Base-by-base conservation (phyloP, 1,140 invertebrate species). In the Lepidostoma basale region DNA sequence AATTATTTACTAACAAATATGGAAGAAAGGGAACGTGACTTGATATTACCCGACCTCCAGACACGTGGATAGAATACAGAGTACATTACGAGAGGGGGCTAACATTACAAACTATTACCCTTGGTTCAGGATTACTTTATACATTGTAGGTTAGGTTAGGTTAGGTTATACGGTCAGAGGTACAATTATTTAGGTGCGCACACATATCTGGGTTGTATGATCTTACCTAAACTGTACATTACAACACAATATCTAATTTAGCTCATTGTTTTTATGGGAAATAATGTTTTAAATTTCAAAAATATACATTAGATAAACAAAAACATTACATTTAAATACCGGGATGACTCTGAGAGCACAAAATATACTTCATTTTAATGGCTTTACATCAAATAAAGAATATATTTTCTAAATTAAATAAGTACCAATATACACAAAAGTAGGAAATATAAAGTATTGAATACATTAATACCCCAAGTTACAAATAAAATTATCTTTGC, bases 91-190 rank as follows among this genome's bases (percentile, higher is more conserved):
- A 25, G 33, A 42, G 18, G 33, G 39, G 39, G 36, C 56, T 59
- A 59, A 42, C 39, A 42, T 59, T 59, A 59, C 25, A 59, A 12
- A 40, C 56, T 59, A 59, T 59, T 59, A 59, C 56, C 56, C 56
- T 59, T 59, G 22, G 18, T 42, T 59, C 33, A 59, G 56, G 56
- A 42, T 59, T 59, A 59, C 20, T 40, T 59, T 59, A n/a, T 40
- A 59, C 36, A 40, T 40, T 59, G 54, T 59, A 40, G 22, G 9
- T 45, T n/a, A n/a, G n/a, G n/a, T n/a, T n/a, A n/a, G n/a, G n/a
- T n/a, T n/a, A n/a, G n/a, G n/a, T 18, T 45, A 45, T 16, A 45
- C 42, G n/a, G 42, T 25, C 20, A 23, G 39, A 59, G 33, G 36
- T 42, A 59, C 36, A n/a, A 12, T n/a, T 22, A 39, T 33, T 33